These are phyloP conservation scores for Ostrea edulis DNA, from an alignment of 1,140 invertebrate genomes.

Conservation along the genomic window DNA sequence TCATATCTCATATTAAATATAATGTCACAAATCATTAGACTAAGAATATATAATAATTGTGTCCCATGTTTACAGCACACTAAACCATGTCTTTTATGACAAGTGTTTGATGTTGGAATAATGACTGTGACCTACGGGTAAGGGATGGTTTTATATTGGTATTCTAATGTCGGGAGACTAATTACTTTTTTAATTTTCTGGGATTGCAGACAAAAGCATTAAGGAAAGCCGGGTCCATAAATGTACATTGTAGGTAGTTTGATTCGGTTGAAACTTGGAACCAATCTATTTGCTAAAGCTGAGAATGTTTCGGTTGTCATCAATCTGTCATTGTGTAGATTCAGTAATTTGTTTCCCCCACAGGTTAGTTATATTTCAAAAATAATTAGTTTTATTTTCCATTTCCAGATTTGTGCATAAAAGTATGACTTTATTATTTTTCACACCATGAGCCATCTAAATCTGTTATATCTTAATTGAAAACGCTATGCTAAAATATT, in stretches of 20 bases:
- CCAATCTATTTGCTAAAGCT: too few species aligned
- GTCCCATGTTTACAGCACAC: background rate
- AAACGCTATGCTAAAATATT: too few species aligned
- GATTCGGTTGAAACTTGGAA: too few species aligned
- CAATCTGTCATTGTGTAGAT: too few species aligned
- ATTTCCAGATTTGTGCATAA: too few species aligned
- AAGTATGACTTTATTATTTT: too few species aligned
- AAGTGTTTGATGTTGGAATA: constrained; percentile 1
- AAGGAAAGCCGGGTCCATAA: background rate
- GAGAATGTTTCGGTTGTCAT: too few species aligned
- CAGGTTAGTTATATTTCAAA: too few species aligned
- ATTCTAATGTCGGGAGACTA: background rate
- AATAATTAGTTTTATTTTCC: too few species aligned
- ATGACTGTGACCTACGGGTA: background rate
- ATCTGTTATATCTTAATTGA: too few species aligned
- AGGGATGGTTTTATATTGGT: background rate
- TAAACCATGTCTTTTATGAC: background rate
- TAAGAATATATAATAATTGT: background rate
- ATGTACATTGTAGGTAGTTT: background rate
- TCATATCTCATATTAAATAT: background rate
- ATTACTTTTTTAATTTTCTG: background rate
- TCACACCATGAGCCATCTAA: too few species aligned
- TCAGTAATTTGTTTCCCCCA: too few species aligned
- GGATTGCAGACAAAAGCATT: background rate
- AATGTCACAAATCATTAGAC: background rate